phyloP scores from a whole-genome alignment of 2,888 invertebrate genomes.

The Rhamnusium bicolor region DNA sequence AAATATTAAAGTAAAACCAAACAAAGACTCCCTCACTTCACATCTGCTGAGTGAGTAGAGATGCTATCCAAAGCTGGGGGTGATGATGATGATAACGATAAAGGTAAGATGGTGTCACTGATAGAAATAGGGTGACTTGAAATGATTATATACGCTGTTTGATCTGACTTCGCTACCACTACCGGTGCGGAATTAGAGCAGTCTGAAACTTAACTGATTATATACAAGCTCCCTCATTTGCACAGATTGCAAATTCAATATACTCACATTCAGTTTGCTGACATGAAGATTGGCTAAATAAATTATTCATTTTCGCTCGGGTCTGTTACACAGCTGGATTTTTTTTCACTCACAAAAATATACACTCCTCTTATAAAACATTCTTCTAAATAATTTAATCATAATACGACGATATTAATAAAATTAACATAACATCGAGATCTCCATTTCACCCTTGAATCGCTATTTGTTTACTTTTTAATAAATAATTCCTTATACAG shows the following conservation, averaged over 20 bases:
- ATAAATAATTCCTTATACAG: too few relatives aligned
- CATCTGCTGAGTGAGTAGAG: slow-evolving; percentile 16
- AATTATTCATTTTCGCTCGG: slow-evolving; percentile 2
- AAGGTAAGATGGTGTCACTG: slow-evolving; percentile 40
- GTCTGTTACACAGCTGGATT: neutral
- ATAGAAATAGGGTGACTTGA: slow-evolving; percentile 43
- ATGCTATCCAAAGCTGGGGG: neutral
- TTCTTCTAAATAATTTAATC: neutral
- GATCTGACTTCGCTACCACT: slow-evolving; percentile 42
- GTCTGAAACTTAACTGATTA: slow-evolving; percentile 49
- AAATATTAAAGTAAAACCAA: slow-evolving; percentile 5
- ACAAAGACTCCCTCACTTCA: slow-evolving; percentile 15
- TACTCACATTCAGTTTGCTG: slow-evolving; percentile 28
- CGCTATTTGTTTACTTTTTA: too few relatives aligned
- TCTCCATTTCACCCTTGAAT: too few relatives aligned
- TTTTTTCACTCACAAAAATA: neutral
- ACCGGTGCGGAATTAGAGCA: slow-evolving; percentile 48
- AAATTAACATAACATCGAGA: too few relatives aligned
- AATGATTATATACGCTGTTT: slow-evolving; percentile 48
- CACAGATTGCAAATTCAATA: slow-evolving; percentile 53
- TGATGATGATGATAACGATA: slow-evolving; percentile 30
- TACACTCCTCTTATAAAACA: neutral
- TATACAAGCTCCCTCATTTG: slow-evolving; percentile 44
- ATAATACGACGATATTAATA: too few relatives aligned
- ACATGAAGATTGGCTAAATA: slow-evolving; percentile 8